phyloP scores from a whole-genome alignment of 2,113 vertebrate species.

The Hippocampus abdominalis region DNA sequence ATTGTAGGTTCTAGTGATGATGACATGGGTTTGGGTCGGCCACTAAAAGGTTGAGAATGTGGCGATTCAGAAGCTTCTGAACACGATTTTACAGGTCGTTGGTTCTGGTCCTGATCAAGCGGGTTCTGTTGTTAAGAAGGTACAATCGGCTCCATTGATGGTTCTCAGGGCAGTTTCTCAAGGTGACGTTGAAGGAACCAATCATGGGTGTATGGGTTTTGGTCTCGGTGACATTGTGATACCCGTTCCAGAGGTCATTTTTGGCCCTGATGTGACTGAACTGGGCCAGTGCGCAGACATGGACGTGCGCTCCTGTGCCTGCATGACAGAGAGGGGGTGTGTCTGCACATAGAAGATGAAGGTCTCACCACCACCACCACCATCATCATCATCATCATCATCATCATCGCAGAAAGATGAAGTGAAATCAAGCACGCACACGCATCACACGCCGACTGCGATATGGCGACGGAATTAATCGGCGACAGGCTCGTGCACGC shows the following conservation, averaged over 20 bases:
- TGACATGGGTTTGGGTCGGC: neutral
- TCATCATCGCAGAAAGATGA: neutral
- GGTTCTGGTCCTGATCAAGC: neutral
- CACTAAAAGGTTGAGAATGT: neutral
- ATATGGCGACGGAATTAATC: neutral
- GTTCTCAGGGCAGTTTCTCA: neutral
- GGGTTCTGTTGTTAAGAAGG: neutral
- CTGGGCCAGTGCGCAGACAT: neutral
- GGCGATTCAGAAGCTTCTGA: neutral
- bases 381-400: neutral
- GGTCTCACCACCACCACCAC: neutral
- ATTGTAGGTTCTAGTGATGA: neutral
- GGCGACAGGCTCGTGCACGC: neutral
- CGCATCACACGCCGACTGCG: neutral
- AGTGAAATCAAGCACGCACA: neutral
- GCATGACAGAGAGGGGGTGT: constrained; percentile 4
- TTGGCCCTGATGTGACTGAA: neutral
- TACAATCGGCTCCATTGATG: neutral
- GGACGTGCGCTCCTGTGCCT: constrained; percentile 7
- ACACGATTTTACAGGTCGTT: neutral
- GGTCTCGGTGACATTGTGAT: neutral
- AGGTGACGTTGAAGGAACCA: neutral
- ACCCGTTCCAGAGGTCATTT: neutral
- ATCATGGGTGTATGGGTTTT: neutral
- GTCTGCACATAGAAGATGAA: neutral